A percentile compares a stretch with the other conserved stretches of the same genome.
Evolutionary conservation across 2,888 invertebrate genomes (phyloP).

Genomic region (Bruchidius siliquastri): DNA sequence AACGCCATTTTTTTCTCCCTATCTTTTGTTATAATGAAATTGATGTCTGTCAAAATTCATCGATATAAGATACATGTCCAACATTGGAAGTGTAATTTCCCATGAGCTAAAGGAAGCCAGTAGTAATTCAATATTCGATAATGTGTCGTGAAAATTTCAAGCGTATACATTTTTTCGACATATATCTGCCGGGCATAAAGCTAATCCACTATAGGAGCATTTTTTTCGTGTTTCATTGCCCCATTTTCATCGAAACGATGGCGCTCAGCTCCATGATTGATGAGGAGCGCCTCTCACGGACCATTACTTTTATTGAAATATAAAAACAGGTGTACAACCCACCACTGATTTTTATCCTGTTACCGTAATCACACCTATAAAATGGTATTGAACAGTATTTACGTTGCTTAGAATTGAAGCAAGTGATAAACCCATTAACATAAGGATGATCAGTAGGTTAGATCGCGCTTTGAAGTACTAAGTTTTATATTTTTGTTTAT

Average conservation of each 20-base stretch:
- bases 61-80: neutral
- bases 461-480: too few species aligned
- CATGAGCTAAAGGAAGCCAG: neutral
- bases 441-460: neutral
- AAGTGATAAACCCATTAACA: neutral
- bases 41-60: too few species aligned
- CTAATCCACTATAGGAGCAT: neutral
- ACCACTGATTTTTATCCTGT: neutral
- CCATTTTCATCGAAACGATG: neutral
- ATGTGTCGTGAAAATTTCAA: neutral
- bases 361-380: neutral
- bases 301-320: neutral
- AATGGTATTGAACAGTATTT: neutral
- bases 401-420: neutral
- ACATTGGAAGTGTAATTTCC: neutral
- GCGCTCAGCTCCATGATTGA: neutral
- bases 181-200: neutral
- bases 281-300: neutral
- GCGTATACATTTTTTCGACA: neutral
- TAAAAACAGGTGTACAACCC: neutral
- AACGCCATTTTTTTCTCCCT: too few species aligned
- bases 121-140: too few species aligned
- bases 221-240: neutral
- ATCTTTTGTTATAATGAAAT: too few species aligned
- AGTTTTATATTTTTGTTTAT: too few species aligned